Conservation (phyloP, 1,140 invertebrate species). For the Drosophila micromelanica region DNA sequence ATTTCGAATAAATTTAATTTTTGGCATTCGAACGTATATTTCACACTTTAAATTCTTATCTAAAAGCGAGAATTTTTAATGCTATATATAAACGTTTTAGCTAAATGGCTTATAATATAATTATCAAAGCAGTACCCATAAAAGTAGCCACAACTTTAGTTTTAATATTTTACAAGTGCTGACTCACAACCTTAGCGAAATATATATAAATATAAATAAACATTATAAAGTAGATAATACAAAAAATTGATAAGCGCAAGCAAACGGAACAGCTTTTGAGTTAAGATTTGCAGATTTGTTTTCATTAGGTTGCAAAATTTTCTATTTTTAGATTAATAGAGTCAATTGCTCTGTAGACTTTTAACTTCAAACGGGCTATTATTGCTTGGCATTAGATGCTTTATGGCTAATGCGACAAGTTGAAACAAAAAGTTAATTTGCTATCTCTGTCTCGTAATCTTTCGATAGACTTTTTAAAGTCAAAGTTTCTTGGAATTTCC, state of each 20-base stretch:
- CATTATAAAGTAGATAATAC: too few relatives aligned
- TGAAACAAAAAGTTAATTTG: not conserved
- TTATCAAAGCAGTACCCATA: not conserved
- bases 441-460: slow-evolving; percentile 29
- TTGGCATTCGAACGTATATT: too few relatives aligned
- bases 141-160: not conserved
- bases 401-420: slow-evolving; percentile 5
- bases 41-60: too few relatives aligned
- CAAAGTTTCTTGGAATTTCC: slow-evolving; percentile 51
- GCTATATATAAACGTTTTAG: too few relatives aligned
- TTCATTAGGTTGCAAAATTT: slow-evolving; percentile 9
- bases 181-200: slow-evolving; percentile 3
- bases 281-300: not conserved
- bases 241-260: slow-evolving; percentile 2
- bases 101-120: not conserved
- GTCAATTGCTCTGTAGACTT: slow-evolving; percentile 11
- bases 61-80: too few relatives aligned
- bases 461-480: slow-evolving; percentile 47
- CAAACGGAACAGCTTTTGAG: slow-evolving; percentile 7
- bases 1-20: too few relatives aligned
- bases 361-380: slow-evolving; percentile 24
- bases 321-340: slow-evolving; percentile 28
- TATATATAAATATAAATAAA: not conserved
- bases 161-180: not conserved
- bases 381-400: slow-evolving; percentile 3